A percentile compares a stretch with the other conserved stretches of the same genome.
Conservation (phyloP, 2,888 invertebrate species). For the Encarsia formosa region DNA sequence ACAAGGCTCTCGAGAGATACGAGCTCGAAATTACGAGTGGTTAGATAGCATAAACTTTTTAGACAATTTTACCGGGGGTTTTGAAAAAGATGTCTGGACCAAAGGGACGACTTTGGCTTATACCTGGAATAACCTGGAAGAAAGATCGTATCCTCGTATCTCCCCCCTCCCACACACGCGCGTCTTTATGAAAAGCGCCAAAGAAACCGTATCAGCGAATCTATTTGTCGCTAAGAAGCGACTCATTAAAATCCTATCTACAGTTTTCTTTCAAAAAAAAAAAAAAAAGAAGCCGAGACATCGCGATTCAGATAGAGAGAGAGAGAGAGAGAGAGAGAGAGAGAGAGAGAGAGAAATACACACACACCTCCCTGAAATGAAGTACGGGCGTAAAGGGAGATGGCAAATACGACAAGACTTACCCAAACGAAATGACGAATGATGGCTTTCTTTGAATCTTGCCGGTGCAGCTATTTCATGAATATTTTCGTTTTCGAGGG, state of each 20-base stretch:
- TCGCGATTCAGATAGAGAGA: neutral
- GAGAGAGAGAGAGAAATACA: conserved; percentile 17
- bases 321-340: neutral
- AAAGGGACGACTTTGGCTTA: neutral
- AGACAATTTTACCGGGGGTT: conserved; percentile 19
- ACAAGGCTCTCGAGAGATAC: conserved; percentile 8
- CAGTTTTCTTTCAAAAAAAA: conserved; percentile 41
- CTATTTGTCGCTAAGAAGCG: conserved; percentile 44
- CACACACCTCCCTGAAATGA: too few species aligned
- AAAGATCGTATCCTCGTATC: neutral
- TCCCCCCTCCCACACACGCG: neutral
- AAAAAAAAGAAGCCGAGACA: neutral
- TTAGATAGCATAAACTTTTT: conserved; percentile 17
- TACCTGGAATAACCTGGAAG: neutral
- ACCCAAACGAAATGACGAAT: conserved; percentile 39
- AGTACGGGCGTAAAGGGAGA: too few species aligned
- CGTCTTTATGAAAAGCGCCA: conserved; percentile 6
- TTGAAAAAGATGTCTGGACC: conserved; percentile 24
- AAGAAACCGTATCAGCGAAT: conserved; percentile 44
- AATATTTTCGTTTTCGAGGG: conserved; percentile 31
- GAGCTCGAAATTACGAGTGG: conserved; percentile 17
- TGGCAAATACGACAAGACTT: conserved; percentile 47
- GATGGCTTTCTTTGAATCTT: conserved; percentile 28
- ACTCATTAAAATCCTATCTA: conserved; percentile 46
- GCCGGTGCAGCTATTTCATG: conserved; percentile 40